Percentiles rank a stretch among this genome's conserved stretches.
phyloP scores from a whole-genome alignment of 2,888 invertebrate species.

The Cylloceria caligata region DNA sequence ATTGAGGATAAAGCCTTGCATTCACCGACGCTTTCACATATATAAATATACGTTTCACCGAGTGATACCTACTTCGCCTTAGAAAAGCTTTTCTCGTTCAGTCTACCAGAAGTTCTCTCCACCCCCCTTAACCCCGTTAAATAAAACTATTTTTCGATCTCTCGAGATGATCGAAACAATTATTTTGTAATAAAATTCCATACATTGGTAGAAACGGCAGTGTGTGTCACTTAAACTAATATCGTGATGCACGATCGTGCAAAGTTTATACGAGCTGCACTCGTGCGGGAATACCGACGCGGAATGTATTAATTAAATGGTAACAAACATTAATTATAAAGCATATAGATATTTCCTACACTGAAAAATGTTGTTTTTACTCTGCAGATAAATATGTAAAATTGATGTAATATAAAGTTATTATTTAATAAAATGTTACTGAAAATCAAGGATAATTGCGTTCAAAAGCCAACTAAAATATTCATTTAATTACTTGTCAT shows the following conservation, averaged over 20 bases:
- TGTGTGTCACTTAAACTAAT: not conserved
- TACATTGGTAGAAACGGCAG: not conserved
- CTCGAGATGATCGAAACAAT: not conserved
- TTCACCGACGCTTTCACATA: conserved; percentile 49
- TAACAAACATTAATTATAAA: not conserved
- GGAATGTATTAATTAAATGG: not conserved
- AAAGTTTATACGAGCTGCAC: not conserved
- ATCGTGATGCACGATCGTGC: not conserved
- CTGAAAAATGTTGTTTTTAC: too few species aligned
- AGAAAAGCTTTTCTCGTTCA: conserved; percentile 50
- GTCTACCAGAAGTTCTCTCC: conserved; percentile 56
- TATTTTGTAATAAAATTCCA: not conserved
- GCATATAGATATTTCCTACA: not conserved
- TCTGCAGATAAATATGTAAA: not conserved
- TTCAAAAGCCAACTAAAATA: too few species aligned
- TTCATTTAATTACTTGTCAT: too few species aligned
- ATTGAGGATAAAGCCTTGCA: conserved; percentile 62
- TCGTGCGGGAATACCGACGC: not conserved
- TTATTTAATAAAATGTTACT: not conserved
- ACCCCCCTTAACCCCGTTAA: conserved; percentile 39
- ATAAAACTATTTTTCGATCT: conserved; percentile 41
- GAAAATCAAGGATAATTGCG: too few species aligned
- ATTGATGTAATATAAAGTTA: not conserved
- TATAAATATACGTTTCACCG: conserved; percentile 45
- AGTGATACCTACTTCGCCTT: conserved; percentile 48